These are phyloP conservation scores for Ochropacha duplaris DNA, from an alignment of 2,888 invertebrate genomes.

Conservation along the genomic window DNA sequence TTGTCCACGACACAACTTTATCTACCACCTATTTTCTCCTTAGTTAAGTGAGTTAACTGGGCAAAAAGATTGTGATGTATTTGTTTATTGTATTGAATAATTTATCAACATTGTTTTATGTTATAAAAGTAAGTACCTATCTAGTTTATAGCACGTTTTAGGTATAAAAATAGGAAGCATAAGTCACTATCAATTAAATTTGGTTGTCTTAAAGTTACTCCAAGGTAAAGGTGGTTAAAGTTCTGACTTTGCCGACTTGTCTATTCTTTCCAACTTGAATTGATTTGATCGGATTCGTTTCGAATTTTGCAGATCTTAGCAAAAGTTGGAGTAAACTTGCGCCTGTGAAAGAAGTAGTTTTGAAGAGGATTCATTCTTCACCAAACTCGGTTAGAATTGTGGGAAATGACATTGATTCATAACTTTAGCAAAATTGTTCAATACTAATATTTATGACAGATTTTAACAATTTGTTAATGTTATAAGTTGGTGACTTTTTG, in stretches of 20 bases:
- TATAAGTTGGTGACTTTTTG: neutral
- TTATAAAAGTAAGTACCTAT: too few species aligned
- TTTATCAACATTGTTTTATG: too few species aligned
- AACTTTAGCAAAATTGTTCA: constrained; percentile 23
- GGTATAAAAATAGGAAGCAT: neutral
- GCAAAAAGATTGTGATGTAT: neutral
- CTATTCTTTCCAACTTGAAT: constrained; percentile 69
- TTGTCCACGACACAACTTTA: neutral
- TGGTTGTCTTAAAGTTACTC: constrained; percentile 32
- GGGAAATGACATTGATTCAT: constrained; percentile 68
- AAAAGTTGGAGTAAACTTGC: constrained; percentile 63
- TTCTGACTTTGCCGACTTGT: constrained; percentile 54
- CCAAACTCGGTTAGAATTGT: constrained; percentile 49
- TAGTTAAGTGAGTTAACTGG: neutral
- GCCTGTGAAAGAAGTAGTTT: constrained; percentile 67
- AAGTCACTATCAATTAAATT: constrained; percentile 46
- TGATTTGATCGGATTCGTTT: constrained; percentile 70
- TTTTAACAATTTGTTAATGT: neutral
- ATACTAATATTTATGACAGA: neutral
- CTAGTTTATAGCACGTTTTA: too few species aligned
- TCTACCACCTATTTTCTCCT: neutral
- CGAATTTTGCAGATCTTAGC: constrained; percentile 56
- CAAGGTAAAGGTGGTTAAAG: constrained; percentile 52
- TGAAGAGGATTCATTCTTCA: constrained; percentile 65
- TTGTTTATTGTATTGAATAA: too few species aligned